phyloP scores from a whole-genome alignment of 2,113 vertebrate species.

The Suricata suricatta region DNA sequence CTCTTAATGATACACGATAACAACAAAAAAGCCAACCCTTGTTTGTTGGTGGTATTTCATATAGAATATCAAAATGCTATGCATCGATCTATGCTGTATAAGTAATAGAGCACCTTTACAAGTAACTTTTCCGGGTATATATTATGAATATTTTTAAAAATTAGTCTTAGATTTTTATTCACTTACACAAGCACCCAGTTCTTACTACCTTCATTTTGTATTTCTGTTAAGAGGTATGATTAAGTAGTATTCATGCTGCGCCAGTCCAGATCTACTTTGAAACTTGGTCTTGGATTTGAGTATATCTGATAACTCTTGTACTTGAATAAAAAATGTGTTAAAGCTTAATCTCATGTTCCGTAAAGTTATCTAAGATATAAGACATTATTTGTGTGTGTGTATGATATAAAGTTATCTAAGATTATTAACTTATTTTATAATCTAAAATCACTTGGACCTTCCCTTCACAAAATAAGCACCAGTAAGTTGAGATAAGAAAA shows the following conservation, averaged over 20 bases:
- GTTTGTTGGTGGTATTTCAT: neutral
- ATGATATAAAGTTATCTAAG: constrained; percentile 42
- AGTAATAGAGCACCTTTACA: neutral
- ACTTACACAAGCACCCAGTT: neutral
- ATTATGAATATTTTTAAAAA: neutral
- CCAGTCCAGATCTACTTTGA: neutral
- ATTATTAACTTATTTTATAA: constrained; percentile 61
- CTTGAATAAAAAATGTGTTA: neutral
- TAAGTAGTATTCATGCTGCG: neutral
- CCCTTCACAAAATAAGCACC: constrained; percentile 50
- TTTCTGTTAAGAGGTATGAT: neutral
- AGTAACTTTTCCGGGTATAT: neutral
- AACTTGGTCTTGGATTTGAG: neutral
- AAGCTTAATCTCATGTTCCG: constrained; percentile 57
- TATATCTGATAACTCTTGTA: neutral
- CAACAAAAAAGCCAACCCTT: neutral
- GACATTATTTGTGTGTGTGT: too few species aligned
- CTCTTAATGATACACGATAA: neutral
- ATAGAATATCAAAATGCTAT: neutral
- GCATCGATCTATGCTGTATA: neutral
- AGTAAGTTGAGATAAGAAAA: constrained; percentile 59
- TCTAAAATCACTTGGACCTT: constrained; percentile 53
- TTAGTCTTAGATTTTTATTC: neutral
- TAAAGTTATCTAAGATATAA: constrained; percentile 56
- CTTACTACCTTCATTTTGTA: neutral